Percentiles rank a stretch among this genome's conserved stretches.
phyloP scores from a whole-genome alignment of 2,888 invertebrate genomes.

The Melanchra persicariae region DNA sequence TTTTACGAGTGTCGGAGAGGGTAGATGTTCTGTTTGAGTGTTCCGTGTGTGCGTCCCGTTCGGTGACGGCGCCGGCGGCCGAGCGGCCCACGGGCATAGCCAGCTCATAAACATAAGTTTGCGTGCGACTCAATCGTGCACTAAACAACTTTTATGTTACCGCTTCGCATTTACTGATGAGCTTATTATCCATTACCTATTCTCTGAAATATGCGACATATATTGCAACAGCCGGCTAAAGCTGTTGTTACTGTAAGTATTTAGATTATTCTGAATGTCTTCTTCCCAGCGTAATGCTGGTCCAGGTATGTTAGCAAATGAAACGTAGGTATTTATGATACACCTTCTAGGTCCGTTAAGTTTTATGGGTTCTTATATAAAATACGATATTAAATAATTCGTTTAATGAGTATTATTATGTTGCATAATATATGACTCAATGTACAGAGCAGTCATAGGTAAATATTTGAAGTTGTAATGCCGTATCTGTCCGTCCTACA shows the following conservation, averaged over 20 bases:
- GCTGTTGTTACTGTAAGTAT: constrained; percentile 7
- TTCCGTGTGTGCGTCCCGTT: constrained; percentile 69
- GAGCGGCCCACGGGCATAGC: constrained; percentile 14
- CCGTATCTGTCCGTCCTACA: constrained; percentile 65
- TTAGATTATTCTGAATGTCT: neutral
- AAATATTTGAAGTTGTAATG: constrained; percentile 71
- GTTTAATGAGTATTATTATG: neutral
- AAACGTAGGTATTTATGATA: neutral
- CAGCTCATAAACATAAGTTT: constrained; percentile 69
- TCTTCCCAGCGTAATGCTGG: neutral
- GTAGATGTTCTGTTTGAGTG: constrained; percentile 63
- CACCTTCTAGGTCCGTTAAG: neutral
- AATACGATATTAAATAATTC: neutral
- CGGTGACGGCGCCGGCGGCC: constrained; percentile 49
- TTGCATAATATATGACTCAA: constrained; percentile 25
- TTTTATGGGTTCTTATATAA: neutral
- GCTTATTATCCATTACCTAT: constrained; percentile 40
- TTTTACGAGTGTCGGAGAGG: constrained; percentile 66
- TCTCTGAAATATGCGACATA: constrained; percentile 11
- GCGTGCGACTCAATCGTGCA: constrained; percentile 65
- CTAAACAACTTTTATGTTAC: constrained; percentile 40
- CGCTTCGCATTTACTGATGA: constrained; percentile 40
- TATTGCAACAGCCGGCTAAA: neutral
- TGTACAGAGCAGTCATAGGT: constrained; percentile 45
- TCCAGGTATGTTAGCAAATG: neutral